Evolutionary conservation across 2,113 vertebrate genomes (phyloP).

Genomic region (Barbus barbus): DNA sequence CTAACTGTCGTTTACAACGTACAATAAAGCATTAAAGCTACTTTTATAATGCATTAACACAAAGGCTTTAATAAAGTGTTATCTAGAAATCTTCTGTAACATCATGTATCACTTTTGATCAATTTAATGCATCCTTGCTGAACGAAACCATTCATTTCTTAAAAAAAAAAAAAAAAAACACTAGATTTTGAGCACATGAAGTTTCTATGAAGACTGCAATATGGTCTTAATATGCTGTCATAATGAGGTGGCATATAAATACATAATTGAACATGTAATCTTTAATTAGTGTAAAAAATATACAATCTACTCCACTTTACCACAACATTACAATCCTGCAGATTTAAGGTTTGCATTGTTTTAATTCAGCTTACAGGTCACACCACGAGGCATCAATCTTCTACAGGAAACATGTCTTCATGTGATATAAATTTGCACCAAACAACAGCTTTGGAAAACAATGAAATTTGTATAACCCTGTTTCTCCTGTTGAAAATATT

Average conservation of each 20-base stretch:
- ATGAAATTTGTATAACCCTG: neutral
- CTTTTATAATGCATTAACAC: too few species aligned
- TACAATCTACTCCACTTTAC: too few species aligned
- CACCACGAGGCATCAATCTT: neutral
- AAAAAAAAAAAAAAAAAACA: too few species aligned
- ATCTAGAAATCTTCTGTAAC: neutral
- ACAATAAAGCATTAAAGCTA: too few species aligned
- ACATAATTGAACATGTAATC: too few species aligned
- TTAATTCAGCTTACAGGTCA: neutral
- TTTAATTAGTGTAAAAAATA: too few species aligned
- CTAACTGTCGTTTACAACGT: too few species aligned
- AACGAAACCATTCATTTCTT: neutral
- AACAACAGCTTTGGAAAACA: neutral
- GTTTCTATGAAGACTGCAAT: neutral
- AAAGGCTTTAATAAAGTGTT: too few species aligned
- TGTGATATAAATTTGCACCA: neutral
- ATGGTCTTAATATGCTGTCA: neutral
- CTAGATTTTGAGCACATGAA: too few species aligned
- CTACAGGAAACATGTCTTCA: neutral
- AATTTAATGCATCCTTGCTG: neutral
- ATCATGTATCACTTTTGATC: neutral
- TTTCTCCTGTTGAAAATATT: neutral
- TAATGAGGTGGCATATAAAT: too few species aligned
- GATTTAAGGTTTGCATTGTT: neutral
- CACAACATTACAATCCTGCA: neutral